Evolutionary conservation across 2,888 invertebrate genomes (phyloP).

Genomic region (Oscheius sp.): DNA sequence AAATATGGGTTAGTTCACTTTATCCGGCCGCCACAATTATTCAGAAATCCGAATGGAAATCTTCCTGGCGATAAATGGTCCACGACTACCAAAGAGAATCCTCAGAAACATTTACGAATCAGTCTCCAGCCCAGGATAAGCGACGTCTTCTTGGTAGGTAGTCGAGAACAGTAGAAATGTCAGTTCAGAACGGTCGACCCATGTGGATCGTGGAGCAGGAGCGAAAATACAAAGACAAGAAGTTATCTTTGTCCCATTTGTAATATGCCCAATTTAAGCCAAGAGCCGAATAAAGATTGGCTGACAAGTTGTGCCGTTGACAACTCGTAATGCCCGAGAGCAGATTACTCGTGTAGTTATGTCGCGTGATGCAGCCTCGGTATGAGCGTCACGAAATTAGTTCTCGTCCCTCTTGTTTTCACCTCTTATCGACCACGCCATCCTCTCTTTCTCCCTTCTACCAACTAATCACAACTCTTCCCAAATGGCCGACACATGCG

Average conservation of each 20-base stretch:
- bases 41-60: constrained; percentile 9
- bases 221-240: neutral
- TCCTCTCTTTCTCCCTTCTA: no score
- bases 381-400: constrained; percentile 9
- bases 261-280: neutral
- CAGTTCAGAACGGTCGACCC: constrained; percentile 13
- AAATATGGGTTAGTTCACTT: constrained; percentile 26
- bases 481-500: no score
- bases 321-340: no score
- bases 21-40: neutral
- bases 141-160: constrained; percentile 11
- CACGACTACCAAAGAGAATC: neutral
- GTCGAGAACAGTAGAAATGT: neutral
- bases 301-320: no score
- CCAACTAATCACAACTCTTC: no score
- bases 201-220: constrained; percentile 5
- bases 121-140: constrained; percentile 8
- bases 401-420: constrained; percentile 6
- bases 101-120: constrained; percentile 17
- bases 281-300: neutral
- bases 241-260: neutral
- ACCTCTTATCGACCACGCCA: neutral
- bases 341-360: no score
- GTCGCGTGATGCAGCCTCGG: neutral
- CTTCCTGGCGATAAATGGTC: neutral